Evolutionary conservation across 2,797 vertebrate genomes (phyloP).

Genomic region (Poecilia picta): DNA sequence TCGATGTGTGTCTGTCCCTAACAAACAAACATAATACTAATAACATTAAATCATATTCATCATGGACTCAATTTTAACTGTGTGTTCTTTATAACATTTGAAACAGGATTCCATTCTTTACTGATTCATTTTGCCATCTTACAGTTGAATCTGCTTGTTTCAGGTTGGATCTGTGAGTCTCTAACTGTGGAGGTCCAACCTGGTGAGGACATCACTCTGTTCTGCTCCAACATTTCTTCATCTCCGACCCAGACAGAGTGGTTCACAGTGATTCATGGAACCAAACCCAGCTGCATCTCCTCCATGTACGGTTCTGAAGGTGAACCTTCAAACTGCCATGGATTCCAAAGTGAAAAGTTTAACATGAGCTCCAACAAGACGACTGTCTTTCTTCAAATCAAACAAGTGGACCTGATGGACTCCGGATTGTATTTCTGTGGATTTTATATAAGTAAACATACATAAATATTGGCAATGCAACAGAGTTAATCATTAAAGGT

Average conservation of each 20-base stretch:
- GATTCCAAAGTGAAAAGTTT: slow-evolving; percentile 27
- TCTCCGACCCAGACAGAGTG: slow-evolving; percentile 25
- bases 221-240: slow-evolving; percentile 39
- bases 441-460: slow-evolving; percentile 1
- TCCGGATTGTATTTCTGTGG: slow-evolving; percentile 65
- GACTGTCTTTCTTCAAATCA: slow-evolving; percentile 41
- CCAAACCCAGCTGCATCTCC: slow-evolving; percentile 27
- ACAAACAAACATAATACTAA: no score
- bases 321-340: not conserved
- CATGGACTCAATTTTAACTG: not conserved
- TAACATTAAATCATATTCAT: not conserved
- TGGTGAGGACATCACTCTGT: slow-evolving; percentile 31
- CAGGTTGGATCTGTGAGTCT: slow-evolving; percentile 29
- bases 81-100: not conserved
- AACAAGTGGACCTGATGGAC: slow-evolving; percentile 27
- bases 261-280: slow-evolving; percentile 28
- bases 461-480: not conserved
- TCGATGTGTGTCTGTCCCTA: no score
- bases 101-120: not conserved
- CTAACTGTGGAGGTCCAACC: slow-evolving; percentile 16
- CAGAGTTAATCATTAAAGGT: slow-evolving; percentile 34
- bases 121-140: not conserved
- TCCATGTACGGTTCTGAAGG: accelerated
- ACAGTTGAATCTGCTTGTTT: not conserved
- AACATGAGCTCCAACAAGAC: slow-evolving; percentile 28